These are phyloP conservation scores for Oscarella lobularis DNA, from an alignment of 37 sponge, comb jelly and placozoan species.

Conservation along the genomic window DNA sequence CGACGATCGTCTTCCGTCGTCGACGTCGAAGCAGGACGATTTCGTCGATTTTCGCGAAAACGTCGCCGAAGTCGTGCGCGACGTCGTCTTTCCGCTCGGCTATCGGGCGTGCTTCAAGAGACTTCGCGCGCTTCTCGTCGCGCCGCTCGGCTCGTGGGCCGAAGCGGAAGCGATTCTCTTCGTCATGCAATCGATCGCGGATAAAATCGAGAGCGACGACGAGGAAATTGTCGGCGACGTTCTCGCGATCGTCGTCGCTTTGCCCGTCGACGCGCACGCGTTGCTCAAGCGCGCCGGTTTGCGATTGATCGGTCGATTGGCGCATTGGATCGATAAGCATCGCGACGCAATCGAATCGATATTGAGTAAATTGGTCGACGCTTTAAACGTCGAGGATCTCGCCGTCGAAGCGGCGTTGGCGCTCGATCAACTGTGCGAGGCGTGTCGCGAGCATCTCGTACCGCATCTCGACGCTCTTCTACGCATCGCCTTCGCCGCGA, in stretches of 20 bases:
- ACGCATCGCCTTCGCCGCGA: constrained; percentile 46
- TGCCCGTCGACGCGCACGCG: constrained; percentile 34
- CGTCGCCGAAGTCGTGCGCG: constrained; percentile 44
- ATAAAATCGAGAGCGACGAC: not conserved
- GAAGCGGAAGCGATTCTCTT: constrained; percentile 52
- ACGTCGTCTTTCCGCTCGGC: constrained; percentile 58
- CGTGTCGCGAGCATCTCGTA: constrained; percentile 38
- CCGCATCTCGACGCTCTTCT: constrained; percentile 36
- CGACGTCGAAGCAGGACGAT: constrained; percentile 21
- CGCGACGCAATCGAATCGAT: constrained; percentile 45
- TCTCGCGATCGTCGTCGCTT: constrained; percentile 35
- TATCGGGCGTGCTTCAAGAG: constrained; percentile 23
- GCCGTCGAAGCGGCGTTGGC: constrained; percentile 51
- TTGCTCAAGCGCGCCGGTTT: constrained; percentile 39
- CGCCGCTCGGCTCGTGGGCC: constrained; percentile 22
- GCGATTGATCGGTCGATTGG: constrained; percentile 26
- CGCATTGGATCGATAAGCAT: constrained; percentile 57
- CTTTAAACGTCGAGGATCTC: constrained; percentile 27
- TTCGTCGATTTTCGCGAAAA: constrained; percentile 38
- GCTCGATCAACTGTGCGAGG: constrained; percentile 44
- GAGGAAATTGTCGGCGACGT: constrained; percentile 4
- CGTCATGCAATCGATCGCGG: constrained; percentile 61
- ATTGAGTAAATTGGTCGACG: constrained; percentile 6
- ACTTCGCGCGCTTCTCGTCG: not conserved
- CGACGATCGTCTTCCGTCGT: constrained; percentile 35